Percentiles rank a stretch among this genome's conserved stretches.
Evolutionary conservation across 2,888 invertebrate genomes (phyloP).

Genomic region (Petrolisthes manimaculis): DNA sequence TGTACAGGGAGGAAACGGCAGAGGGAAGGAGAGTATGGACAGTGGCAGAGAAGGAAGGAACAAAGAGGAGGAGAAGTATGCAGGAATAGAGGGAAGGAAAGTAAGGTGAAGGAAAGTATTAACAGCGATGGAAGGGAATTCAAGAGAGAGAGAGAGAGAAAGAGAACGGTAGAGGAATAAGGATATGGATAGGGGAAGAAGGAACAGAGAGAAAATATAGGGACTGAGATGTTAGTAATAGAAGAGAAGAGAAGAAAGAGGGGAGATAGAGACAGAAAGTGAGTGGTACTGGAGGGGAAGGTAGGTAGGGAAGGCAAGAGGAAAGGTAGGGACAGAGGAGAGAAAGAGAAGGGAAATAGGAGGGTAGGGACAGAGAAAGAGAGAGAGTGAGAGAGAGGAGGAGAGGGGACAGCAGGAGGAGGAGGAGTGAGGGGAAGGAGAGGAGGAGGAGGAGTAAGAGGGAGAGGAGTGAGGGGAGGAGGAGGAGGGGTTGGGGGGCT

Average conservation of each 20-base stretch:
- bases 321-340: conserved; percentile 4
- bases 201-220: background rate
- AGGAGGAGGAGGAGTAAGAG: conserved; percentile 12
- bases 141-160: conserved; percentile 19
- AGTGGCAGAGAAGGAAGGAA: background rate
- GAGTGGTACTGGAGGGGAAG: background rate
- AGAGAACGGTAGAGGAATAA: background rate
- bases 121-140: background rate
- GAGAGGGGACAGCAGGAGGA: background rate
- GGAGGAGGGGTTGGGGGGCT: background rate
- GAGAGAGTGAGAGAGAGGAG: background rate
- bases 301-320: background rate
- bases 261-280: background rate
- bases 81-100: background rate
- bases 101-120: background rate
- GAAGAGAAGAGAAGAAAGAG: background rate
- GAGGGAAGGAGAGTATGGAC: background rate
- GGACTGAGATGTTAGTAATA: background rate
- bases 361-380: background rate
- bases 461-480: conserved; percentile 13
- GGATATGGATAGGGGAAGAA: conserved; percentile 2
- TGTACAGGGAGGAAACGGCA: background rate
- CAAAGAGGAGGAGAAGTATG: background rate
- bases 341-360: background rate
- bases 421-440: background rate